Base-by-base conservation (phyloP, 2,888 invertebrate species). In the Philonicus albiceps region DNA sequence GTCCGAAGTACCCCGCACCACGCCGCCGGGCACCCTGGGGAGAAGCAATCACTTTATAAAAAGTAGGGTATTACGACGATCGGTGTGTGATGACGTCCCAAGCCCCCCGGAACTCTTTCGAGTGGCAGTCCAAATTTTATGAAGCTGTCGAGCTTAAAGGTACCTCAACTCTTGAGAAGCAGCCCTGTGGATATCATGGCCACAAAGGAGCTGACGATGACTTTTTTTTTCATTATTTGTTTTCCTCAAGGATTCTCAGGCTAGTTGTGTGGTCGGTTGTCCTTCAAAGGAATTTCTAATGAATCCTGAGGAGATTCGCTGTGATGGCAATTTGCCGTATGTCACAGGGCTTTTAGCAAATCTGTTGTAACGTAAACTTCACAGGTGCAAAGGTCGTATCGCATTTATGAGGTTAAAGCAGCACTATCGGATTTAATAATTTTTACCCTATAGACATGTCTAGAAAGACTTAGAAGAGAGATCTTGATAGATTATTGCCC, bases 141-240 rank as follows among this genome's bases (percentile, higher is more conserved):
- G 83, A 83, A 64, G 64, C 83, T 37, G 37, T 64, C 64, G 72
- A 16, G 72, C 40, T 72, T 72, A 64, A 72, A 83, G 64, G 64
- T 72, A 83, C 27, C 72, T 83, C 27, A 11, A 40, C 37, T 72
- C 37, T 83, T 8, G 49, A 80, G 19, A n/a, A 13, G 64, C 49
- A 80, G 53, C 30, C 27, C 80, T 80, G 49, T 31, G 64, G 83
- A 83, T 64, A 72, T 55, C 83, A 72, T 19, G 64, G 83, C 64
- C 72, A 27, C 64, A 83, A 64, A 55, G 37, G 64, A 72, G 83
- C 55, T 83, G 83, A 83, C 64, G 64, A 37, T 37, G 83, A 22
- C 6, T 55, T 55, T 83, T 83, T 83, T 83, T 83, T 83, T 37
- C 64, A 64, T 83, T 83, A 83, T 83, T 83, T 83, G 83, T 83